Evolutionary conservation across 2,797 vertebrate genomes (phyloP).

Genomic region (Chromobotia macracanthus): DNA sequence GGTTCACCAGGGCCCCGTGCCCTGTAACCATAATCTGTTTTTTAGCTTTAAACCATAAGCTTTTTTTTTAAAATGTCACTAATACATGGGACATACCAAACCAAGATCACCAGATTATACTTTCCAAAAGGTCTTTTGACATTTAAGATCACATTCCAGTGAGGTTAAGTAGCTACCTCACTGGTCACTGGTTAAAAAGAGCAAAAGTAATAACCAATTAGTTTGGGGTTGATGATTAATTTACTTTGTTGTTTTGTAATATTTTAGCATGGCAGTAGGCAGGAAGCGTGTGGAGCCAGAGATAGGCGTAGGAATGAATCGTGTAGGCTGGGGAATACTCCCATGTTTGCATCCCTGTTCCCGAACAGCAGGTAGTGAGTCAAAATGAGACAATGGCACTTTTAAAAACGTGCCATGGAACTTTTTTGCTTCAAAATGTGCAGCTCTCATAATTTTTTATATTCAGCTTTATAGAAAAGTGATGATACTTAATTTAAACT

Average conservation of each 20-base stretch:
- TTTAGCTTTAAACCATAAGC: too few relatives aligned
- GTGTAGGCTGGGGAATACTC: constrained; percentile 95
- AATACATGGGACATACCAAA: too few relatives aligned
- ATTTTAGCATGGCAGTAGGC: constrained; percentile 92
- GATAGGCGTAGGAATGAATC: constrained; percentile 94
- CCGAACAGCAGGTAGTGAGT: constrained; percentile 96
- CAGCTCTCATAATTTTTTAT: too few relatives aligned
- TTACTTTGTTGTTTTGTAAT: constrained; percentile 96
- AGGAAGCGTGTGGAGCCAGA: constrained; percentile 94
- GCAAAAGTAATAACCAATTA: constrained; percentile 16
- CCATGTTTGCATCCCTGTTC: constrained; percentile 97
- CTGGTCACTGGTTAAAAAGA: background rate
- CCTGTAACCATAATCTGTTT: too few relatives aligned
- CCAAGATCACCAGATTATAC: too few relatives aligned
- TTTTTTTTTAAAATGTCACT: too few relatives aligned
- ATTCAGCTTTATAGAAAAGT: too few relatives aligned
- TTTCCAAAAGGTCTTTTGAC: background rate
- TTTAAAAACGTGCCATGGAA: background rate
- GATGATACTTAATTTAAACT: too few relatives aligned
- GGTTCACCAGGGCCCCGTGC: too few relatives aligned
- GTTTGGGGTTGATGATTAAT: background rate
- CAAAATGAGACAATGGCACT: constrained; percentile 55
- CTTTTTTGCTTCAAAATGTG: background rate
- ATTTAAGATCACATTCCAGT: background rate
- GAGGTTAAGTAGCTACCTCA: background rate